Conservation (phyloP, 2,888 invertebrate genomes). For the Zygogramma bicolorata region DNA sequence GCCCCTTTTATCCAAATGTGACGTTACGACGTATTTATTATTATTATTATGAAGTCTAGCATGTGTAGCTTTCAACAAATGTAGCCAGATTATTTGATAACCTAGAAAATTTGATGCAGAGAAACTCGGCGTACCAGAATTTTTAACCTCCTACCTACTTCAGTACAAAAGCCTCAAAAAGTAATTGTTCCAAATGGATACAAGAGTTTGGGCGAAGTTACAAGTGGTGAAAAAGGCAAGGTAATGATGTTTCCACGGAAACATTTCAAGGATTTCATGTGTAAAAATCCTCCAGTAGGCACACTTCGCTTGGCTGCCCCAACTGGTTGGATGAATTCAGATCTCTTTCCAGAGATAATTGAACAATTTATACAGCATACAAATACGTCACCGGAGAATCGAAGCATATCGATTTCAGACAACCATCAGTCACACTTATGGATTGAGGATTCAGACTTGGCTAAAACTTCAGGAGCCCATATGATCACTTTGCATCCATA, state of each 20-base stretch:
- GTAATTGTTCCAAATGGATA: not conserved
- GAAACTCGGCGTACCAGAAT: not conserved
- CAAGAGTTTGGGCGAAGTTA: not conserved
- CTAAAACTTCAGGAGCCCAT: not conserved
- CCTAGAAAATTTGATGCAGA: not conserved
- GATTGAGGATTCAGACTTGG: not conserved
- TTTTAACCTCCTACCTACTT: not conserved
- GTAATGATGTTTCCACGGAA: not conserved
- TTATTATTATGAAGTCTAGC: not conserved
- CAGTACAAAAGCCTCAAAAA: not conserved
- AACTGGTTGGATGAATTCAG: not conserved
- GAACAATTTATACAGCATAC: not conserved
- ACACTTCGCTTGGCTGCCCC: not conserved
- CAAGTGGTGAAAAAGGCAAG: not conserved
- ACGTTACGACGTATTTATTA: too few species aligned
- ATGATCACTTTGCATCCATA: not conserved
- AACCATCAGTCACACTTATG: not conserved
- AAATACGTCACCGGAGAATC: not conserved
- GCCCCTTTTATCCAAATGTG: too few species aligned
- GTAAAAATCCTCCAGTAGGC: not conserved
- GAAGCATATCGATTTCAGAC: not conserved
- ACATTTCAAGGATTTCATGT: not conserved
- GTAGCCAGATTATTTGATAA: not conserved
- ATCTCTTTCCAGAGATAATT: not conserved
- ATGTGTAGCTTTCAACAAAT: not conserved